Conservation (phyloP, 2,888 invertebrate species). For the Xylocampa areola region DNA sequence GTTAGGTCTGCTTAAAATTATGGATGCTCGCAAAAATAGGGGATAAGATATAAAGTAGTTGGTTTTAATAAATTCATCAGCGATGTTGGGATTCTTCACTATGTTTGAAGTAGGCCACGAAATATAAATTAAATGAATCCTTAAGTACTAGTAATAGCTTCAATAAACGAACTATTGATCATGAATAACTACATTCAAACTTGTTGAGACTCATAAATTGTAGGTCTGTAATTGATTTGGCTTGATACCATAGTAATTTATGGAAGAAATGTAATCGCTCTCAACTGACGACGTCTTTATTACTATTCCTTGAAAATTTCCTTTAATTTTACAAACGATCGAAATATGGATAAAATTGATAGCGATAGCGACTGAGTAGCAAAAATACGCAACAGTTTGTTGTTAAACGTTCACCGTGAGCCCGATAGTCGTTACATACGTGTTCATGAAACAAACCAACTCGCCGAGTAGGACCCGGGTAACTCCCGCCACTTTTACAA, state of each 20-base stretch:
- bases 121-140: constrained; percentile 11
- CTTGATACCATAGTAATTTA: not conserved
- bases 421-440: constrained; percentile 60
- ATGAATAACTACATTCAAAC: not conserved
- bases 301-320: too few relatives aligned
- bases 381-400: constrained; percentile 55
- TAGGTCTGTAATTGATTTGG: not conserved
- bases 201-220: not conserved
- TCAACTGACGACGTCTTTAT: too few relatives aligned
- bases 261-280: not conserved
- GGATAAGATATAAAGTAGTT: constrained; percentile 9
- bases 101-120: not conserved
- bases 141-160: not conserved
- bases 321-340: too few relatives aligned
- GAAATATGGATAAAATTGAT: too few relatives aligned
- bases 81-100: not conserved
- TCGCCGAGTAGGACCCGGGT: constrained; percentile 60
- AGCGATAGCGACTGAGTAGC: constrained; percentile 30
- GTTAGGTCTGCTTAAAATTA: constrained; percentile 28
- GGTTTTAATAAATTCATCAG: constrained; percentile 1
- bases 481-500: constrained; percentile 75
- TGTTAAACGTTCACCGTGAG: constrained; percentile 55
- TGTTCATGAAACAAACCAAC: constrained; percentile 71
- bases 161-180: not conserved
- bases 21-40: constrained; percentile 23